Base-by-base conservation (phyloP, 2,888 invertebrate genomes). In the Hylaea fasciaria region DNA sequence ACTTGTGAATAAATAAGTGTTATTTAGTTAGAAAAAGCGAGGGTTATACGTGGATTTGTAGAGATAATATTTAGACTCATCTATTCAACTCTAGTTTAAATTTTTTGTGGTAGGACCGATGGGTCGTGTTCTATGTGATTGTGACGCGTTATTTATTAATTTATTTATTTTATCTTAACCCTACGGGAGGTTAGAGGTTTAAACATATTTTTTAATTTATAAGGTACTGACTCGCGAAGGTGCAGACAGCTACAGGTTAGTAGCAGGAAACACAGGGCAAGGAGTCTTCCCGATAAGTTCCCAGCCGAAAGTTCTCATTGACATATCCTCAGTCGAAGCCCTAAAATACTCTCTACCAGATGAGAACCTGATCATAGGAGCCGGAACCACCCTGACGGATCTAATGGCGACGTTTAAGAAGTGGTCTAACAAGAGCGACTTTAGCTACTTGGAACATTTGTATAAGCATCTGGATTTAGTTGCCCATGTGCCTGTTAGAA, bases 211-310 rank as follows among this genome's bases (percentile, higher is more conserved):
- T 1, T 11, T 12, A 37, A 12, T 37, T 37, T 37, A n/a, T 22
- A 67, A 92, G 75, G 82, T 94, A 0, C 82, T 96, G 44, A 69
- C 78, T 10, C 83, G 82, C 49, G 87, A 93, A 68, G 87, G 90
- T 0, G 68, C 83, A 0, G 70, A 76, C n/a, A 82, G 68, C 58
- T 95, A 95, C 71, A 89, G 93, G 69, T 77, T 96, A 0, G 93
- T 96, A 2, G 95, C 95, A 17, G 96, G 96, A 22, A 96, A 96
- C 76, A 96, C 96, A 0, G 96, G 95, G 4, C 94, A 94, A 84
- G 96, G 93, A 29, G 91, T 93, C 7, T 93, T 86, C 65, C 87
- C 92, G 63, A 78, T 83, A 44, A 64, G 72, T 12, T 71, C 80
- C 0, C 87, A 92, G 13, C 89, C 92, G 32, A 83, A 92, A 47